phyloP scores from a whole-genome alignment of 2,113 vertebrate species.

The Hyaena hyaena region DNA sequence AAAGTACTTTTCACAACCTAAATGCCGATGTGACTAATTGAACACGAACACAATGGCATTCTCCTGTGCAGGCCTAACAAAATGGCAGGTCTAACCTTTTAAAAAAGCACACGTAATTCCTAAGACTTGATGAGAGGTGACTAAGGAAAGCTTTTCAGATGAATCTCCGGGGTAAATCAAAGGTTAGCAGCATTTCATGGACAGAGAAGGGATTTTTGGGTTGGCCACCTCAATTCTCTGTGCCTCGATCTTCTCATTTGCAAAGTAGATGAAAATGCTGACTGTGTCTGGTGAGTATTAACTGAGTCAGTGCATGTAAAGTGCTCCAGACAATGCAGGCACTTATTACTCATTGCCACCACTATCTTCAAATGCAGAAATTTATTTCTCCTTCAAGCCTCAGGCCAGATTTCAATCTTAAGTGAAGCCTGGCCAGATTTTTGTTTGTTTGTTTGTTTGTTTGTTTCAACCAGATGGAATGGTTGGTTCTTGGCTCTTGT shows the following conservation, averaged over 20 bases:
- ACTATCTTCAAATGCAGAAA: neutral
- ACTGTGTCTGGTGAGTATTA: no score
- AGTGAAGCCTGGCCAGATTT: neutral
- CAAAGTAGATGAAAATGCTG: neutral
- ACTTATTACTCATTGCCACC: neutral
- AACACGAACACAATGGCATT: neutral
- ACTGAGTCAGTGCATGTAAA: neutral
- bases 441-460: neutral
- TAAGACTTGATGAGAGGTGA: neutral
- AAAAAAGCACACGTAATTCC: neutral
- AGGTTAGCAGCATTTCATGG: neutral
- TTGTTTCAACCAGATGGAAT: neutral
- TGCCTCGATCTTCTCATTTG: neutral
- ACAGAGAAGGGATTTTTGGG: neutral
- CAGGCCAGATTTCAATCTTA: neutral
- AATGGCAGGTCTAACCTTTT: constrained; percentile 30
- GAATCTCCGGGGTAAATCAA: neutral
- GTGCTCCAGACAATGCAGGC: neutral
- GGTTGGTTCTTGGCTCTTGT: neutral
- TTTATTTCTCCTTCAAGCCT: neutral
- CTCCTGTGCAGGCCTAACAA: neutral
- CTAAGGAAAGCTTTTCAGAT: neutral
- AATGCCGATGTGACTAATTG: neutral
- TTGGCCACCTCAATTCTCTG: neutral
- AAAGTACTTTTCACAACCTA: neutral